Percentiles rank a stretch among this genome's conserved stretches.
phyloP scores from a whole-genome alignment of 2,888 invertebrate species.

The Tetragnatha montana region DNA sequence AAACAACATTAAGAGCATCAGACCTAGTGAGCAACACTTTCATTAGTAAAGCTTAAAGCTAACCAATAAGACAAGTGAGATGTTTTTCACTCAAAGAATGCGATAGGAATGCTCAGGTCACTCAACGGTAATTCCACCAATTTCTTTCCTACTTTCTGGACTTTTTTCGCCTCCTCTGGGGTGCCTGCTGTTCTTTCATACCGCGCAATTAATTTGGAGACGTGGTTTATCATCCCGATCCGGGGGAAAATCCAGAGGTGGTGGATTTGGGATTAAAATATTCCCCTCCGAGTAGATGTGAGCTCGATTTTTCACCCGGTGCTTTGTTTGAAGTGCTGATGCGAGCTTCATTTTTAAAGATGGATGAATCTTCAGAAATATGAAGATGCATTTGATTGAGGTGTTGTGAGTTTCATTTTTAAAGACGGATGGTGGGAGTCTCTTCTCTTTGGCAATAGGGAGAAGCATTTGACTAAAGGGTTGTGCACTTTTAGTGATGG shows the following conservation, averaged over 20 bases:
- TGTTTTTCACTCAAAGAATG: conserved; percentile 59
- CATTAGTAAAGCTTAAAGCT: conserved; percentile 68
- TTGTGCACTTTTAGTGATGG: too few relatives aligned
- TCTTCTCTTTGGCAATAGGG: too few relatives aligned
- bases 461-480: too few relatives aligned
- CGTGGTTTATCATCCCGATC: conserved; percentile 18
- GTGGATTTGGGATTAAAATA: not conserved
- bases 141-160: conserved; percentile 26
- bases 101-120: conserved; percentile 53
- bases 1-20: conserved; percentile 47
- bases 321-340: too few relatives aligned
- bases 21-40: conserved; percentile 61
- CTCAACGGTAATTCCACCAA: conserved; percentile 45
- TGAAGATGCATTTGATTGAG: too few relatives aligned
- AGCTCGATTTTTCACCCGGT: too few relatives aligned
- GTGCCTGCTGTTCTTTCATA: conserved; percentile 5
- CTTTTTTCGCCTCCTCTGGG: conserved; percentile 17
- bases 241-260: not conserved
- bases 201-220: conserved; percentile 26
- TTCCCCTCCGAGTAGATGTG: too few relatives aligned
- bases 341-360: too few relatives aligned
- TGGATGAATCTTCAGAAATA: too few relatives aligned
- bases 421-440: too few relatives aligned
- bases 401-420: too few relatives aligned
- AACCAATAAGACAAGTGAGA: conserved; percentile 66